Percentiles rank a stretch among this genome's conserved stretches.
These are phyloP conservation scores for Macrophya annulata DNA, from an alignment of 2,888 invertebrate species.

Conservation along the genomic window DNA sequence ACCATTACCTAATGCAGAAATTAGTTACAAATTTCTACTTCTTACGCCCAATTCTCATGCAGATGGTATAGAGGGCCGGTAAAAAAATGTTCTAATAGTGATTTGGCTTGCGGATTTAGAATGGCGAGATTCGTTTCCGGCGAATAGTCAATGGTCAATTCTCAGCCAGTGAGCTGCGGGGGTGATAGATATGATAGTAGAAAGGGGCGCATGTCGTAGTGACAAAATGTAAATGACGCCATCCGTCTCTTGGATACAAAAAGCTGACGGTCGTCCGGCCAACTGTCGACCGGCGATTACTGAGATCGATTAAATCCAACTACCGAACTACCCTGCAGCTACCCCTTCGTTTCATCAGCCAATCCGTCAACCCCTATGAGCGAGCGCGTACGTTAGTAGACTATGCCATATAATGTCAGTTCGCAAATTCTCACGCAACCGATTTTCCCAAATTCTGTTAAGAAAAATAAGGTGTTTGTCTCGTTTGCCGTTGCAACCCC, in stretches of 20 bases:
- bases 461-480: conserved; percentile 42
- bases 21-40: neutral
- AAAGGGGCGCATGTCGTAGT: conserved; percentile 76
- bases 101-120: neutral
- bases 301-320: conserved; percentile 79
- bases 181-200: conserved; percentile 79
- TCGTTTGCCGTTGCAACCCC: conserved; percentile 40
- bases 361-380: conserved; percentile 77
- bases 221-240: conserved; percentile 80
- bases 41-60: neutral
- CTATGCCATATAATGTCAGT: neutral
- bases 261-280: conserved; percentile 73
- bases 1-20: neutral
- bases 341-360: conserved; percentile 78
- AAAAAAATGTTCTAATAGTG: neutral
- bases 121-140: neutral
- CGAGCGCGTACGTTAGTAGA: conserved; percentile 60
- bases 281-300: conserved; percentile 79
- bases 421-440: conserved; percentile 54
- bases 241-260: conserved; percentile 79
- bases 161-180: conserved; percentile 47
- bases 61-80: neutral
- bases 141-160: conserved; percentile 34
- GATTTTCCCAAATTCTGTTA: conserved; percentile 53
- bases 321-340: conserved; percentile 58